phyloP scores from a whole-genome alignment of 2,888 invertebrate genomes.

The Sphaeridia pumilis region DNA sequence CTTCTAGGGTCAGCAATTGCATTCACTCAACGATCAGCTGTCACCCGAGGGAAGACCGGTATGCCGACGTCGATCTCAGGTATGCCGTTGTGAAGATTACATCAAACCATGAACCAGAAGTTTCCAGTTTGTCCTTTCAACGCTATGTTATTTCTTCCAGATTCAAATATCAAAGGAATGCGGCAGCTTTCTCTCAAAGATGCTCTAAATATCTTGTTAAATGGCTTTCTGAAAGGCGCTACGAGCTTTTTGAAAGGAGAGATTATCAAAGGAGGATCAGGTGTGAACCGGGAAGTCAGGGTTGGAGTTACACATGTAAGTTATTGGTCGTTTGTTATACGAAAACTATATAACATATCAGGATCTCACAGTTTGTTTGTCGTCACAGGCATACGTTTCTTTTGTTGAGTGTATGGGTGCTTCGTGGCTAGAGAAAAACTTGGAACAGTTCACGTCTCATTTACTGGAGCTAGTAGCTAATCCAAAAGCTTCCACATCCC shows the following conservation, averaged over 20 bases:
- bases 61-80: constrained; percentile 44
- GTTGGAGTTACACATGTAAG: constrained; percentile 94
- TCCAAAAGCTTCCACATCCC: constrained; percentile 88
- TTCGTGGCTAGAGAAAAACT: constrained; percentile 86
- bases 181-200: constrained; percentile 76
- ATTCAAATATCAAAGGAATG: constrained; percentile 42
- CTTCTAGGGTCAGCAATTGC: constrained; percentile 78
- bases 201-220: constrained; percentile 77
- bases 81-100: constrained; percentile 34
- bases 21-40: constrained; percentile 57
- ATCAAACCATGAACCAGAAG: not conserved
- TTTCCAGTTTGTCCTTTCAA: not conserved
- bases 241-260: constrained; percentile 88
- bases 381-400: constrained; percentile 77
- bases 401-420: constrained; percentile 89
- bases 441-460: constrained; percentile 73
- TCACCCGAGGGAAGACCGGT: constrained; percentile 37
- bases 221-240: constrained; percentile 88
- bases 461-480: constrained; percentile 82
- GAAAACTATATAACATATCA: not conserved
- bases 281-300: constrained; percentile 86
- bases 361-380: not conserved
- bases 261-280: constrained; percentile 88
- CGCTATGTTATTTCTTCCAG: constrained; percentile 1
- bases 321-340: constrained; percentile 28